These are phyloP conservation scores for Hypselothyrea guttata DNA, from an alignment of 2,888 invertebrate genomes.

Conservation along the genomic window DNA sequence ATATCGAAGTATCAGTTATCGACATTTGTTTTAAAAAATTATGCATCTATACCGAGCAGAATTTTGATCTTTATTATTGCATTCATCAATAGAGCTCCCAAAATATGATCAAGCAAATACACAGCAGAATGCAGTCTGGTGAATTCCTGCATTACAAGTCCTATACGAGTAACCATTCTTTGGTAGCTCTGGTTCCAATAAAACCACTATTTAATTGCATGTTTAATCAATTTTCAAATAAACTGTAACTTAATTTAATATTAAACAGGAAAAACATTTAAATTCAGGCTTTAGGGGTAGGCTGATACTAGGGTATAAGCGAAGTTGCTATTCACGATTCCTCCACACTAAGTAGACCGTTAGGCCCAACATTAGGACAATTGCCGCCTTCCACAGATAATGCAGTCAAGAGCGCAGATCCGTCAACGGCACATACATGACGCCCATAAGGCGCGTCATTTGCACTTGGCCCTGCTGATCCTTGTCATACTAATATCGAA, in stretches of 20 bases:
- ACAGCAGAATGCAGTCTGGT: too few species aligned
- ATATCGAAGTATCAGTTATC: too few species aligned
- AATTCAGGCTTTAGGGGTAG: conserved; percentile 10
- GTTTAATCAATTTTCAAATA: conserved; percentile 8
- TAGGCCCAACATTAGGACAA: conserved; percentile 58
- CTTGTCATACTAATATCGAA: conserved; percentile 93
- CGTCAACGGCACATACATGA: conserved; percentile 98
- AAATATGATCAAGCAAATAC: too few species aligned
- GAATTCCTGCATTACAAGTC: too few species aligned
- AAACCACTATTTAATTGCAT: background rate
- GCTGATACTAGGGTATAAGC: conserved; percentile 1
- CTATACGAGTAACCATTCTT: too few species aligned
- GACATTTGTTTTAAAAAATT: background rate
- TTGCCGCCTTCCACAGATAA: conserved; percentile 46
- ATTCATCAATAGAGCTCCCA: too few species aligned
- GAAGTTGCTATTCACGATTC: conserved; percentile 32
- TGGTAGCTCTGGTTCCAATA: too few species aligned
- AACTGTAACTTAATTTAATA: conserved; percentile 9
- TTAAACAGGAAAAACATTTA: conserved; percentile 16
- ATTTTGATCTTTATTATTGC: too few species aligned
- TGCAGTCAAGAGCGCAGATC: conserved; percentile 85
- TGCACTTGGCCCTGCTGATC: conserved; percentile 89
- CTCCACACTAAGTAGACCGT: conserved; percentile 60
- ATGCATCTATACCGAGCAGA: too few species aligned
- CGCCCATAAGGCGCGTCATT: conserved; percentile 93